Conservation (phyloP, 1,140 invertebrate species). For the Ericerus pela region DNA sequence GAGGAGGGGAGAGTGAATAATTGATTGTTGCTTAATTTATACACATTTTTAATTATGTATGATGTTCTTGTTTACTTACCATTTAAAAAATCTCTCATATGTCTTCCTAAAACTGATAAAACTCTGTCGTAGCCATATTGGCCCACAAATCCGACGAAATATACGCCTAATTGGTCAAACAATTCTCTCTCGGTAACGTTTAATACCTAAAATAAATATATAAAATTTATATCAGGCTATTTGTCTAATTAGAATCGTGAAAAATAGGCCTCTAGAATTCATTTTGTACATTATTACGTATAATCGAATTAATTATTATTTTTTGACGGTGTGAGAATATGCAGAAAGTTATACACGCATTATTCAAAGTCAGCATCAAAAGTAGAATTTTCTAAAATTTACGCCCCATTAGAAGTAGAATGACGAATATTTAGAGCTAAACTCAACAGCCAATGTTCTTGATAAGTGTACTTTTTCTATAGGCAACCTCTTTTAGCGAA, state of each 20-base stretch:
- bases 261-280: too few species aligned
- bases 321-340: not conserved
- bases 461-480: too few species aligned
- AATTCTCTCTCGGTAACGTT: conserved; percentile 72
- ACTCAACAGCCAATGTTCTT: too few species aligned
- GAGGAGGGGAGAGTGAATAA: too few species aligned
- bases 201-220: conserved; percentile 44
- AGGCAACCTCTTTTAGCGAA: too few species aligned
- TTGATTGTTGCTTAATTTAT: too few species aligned
- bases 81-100: conserved; percentile 91
- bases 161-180: conserved; percentile 78
- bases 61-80: conserved; percentile 37
- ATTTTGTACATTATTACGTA: not conserved
- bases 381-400: too few species aligned
- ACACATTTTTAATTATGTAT: too few species aligned
- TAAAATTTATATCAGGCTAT: not conserved
- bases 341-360: not conserved
- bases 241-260: too few species aligned
- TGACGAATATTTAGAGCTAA: too few species aligned
- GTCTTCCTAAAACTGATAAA: conserved; percentile 71
- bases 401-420: too few species aligned
- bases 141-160: conserved; percentile 79
- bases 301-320: not conserved
- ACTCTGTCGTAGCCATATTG: conserved; percentile 90
- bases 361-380: not conserved